A percentile compares a stretch with the other conserved stretches of the same genome.
phyloP scores from a whole-genome alignment of 2,888 invertebrate species.

The Pseudanteris insignis region DNA sequence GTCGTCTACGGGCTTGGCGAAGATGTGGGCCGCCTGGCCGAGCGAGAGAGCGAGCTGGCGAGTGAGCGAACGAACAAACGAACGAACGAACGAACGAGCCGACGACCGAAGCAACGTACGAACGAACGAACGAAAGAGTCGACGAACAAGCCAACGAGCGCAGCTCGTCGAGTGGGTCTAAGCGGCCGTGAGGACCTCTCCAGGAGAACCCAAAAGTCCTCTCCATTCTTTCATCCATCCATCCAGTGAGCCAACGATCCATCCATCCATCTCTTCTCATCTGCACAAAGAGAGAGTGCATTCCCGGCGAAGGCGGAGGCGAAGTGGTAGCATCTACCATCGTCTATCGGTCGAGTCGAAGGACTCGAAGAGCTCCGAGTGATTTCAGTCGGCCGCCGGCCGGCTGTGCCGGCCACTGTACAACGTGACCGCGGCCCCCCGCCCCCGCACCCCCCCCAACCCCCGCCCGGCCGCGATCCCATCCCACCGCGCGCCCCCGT shows the following conservation, averaged over 20 bases:
- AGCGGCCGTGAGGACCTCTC: conserved; percentile 67
- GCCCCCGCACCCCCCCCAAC: neutral
- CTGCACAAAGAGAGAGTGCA: conserved; percentile 51
- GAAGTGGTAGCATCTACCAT: conserved; percentile 62
- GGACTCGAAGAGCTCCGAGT: conserved; percentile 63
- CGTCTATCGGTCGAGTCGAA: conserved; percentile 62
- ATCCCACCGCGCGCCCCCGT: neutral
- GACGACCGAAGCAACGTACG: conserved; percentile 53
- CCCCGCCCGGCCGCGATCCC: neutral
- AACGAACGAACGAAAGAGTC: conserved; percentile 48
- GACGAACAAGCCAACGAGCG: conserved; percentile 51
- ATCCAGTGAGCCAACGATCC: conserved; percentile 52
- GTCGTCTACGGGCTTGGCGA: conserved; percentile 63
- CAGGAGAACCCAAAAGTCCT: conserved; percentile 66
- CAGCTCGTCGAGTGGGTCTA: conserved; percentile 65
- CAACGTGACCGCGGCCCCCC: conserved; percentile 14
- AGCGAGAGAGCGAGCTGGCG: conserved; percentile 42
- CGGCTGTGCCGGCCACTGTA: conserved; percentile 64
- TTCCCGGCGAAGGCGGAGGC: conserved; percentile 61
- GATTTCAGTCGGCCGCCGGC: conserved; percentile 66
- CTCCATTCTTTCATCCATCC: conserved; percentile 55
- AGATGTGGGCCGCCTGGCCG: conserved; percentile 56
- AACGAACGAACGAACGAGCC: too few species aligned
- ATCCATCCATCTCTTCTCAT: conserved; percentile 48
- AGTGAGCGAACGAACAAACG: too few species aligned